These are phyloP conservation scores for Brachionus paranguensis DNA, from an alignment of 1,140 invertebrate genomes.

Conservation along the genomic window DNA sequence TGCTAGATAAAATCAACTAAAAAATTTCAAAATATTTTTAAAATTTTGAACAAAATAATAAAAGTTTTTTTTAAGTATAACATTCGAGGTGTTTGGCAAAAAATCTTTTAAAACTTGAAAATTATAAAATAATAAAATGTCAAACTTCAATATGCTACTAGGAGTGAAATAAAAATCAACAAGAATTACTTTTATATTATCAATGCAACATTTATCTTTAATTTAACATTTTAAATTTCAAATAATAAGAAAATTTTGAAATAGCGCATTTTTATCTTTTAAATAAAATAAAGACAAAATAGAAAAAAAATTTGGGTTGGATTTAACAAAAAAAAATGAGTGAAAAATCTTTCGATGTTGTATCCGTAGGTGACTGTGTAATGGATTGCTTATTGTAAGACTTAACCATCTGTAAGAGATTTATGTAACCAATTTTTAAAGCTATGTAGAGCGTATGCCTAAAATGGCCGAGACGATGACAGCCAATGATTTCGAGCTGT, in stretches of 20 bases:
- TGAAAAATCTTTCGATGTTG: neutral
- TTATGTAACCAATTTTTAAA: neutral
- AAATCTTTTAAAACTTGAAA: too few relatives aligned
- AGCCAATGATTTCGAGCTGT: neutral
- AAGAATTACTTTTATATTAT: neutral
- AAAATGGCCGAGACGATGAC: slow-evolving; percentile 39
- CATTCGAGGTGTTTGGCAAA: too few relatives aligned
- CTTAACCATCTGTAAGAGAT: neutral
- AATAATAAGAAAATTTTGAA: neutral
- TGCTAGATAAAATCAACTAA: too few relatives aligned
- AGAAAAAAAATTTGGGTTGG: neutral
- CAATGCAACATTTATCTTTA: neutral
- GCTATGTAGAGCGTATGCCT: slow-evolving; percentile 31
- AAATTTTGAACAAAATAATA: too few relatives aligned
- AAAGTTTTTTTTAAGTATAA: too few relatives aligned
- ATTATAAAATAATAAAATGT: too few relatives aligned
- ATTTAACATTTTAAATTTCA: neutral
- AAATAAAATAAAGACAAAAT: neutral
- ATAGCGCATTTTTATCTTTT: neutral
- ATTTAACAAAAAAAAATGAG: neutral
- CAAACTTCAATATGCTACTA: too few relatives aligned
- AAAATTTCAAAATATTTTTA: too few relatives aligned
- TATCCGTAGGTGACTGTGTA: slow-evolving; percentile 27
- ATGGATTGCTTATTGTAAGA: slow-evolving; percentile 26
- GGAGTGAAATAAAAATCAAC: too few relatives aligned